Evolutionary conservation across 30 jellyfish, hydroid and myxozoan species (phyloP), one percentile per base, ranked within the genome.

Genomic region (Sanderia malayensis): DNA sequence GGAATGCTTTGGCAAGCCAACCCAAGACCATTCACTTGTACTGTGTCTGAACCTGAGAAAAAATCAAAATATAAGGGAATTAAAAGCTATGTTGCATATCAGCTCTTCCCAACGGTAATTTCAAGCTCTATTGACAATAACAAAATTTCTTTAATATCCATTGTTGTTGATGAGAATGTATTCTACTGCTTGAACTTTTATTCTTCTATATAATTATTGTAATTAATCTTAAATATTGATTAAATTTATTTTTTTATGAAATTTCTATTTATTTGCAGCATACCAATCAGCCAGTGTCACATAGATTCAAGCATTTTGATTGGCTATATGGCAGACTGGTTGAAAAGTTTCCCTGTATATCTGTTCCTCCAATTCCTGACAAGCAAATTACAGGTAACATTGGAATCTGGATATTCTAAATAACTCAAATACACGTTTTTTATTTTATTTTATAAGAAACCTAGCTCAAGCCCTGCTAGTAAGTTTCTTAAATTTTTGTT

Each of bases 251-350:
- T n/a, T n/a, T n/a, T n/a, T n/a, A n/a, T n/a, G n/a, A n/a, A 62
- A 28, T 1, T 31, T 66, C 59, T 30, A 31, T 74, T 62, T 46
- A 23, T 24, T 73, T 47, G 8, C 71, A 88, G 97, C 95, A 88
- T 52, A 88, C 97, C 25, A 34, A 64, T 44, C 59, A 59, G n/a
- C 49, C 86, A 24, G 97, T 75, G 23, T 65, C 97, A 27, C 98
- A 91, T 73, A 92, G 98, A 23, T 91, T 91, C 80, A 91, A 91
- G 76, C 98, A 91, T 63, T 91, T 91, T 73, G 98, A 91, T 57
- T 91, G 98, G 98, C 67, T 91, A 27, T 80, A 83, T 67, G 96
- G 79, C 34, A 44, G 98, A 46, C 66, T 91, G 33, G 85, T 84
- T n/a, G 88, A 79, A 32, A 91, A 91, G 61, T 91, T 82, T 55